Evolutionary conservation across 2,113 vertebrate species (phyloP), one percentile per base, ranked within the genome.

Genomic region (Vombatus ursinus): DNA sequence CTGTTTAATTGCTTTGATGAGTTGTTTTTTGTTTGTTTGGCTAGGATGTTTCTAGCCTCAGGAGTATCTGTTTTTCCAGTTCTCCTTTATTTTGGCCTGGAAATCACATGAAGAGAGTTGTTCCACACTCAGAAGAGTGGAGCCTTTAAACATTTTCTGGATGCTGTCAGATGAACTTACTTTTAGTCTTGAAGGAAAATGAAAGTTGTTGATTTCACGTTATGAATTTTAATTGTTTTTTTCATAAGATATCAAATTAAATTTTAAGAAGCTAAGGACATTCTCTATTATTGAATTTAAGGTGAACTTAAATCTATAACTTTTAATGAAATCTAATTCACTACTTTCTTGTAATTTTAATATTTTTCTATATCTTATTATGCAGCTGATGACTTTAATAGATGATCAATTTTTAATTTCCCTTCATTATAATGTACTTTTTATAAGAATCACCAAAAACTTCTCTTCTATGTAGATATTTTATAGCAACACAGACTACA

Each of bases 161-260:
- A 19, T n/a, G 61, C 61, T 19, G 3, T n/a, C 31, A 68, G 31
- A n/a, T n/a, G 31, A 68, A 68, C 31, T 50, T 90, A 50, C 52
- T 93, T 48, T 92, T 92, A 94, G 90, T 95, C 54, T 95, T 94
- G 0, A 95, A 92, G 9, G 9, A 92, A 98, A 98, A 98, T 96
- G 96, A 95, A 97, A 98, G 90, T 97, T 93, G 96, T 95, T 94
- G 95, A 98, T 97, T 97, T 95, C 95, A 96, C 96, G 96, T 96
- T 97, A 97, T 57, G 95, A 96, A 8, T 44, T 98, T 98, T 98
- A 98, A 98, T 99, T 98, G 98, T 98, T 98, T 98, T 96, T 96
- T 98, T 98, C 98, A 97, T 98, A 98, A 98, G 97, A 97, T 96
- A 98, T 93, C 97, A 97, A 97, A 98, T 99, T 98, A 98, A 98